phyloP scores from a whole-genome alignment of 1,140 invertebrate genomes.

The Neocloeon triangulifer region DNA sequence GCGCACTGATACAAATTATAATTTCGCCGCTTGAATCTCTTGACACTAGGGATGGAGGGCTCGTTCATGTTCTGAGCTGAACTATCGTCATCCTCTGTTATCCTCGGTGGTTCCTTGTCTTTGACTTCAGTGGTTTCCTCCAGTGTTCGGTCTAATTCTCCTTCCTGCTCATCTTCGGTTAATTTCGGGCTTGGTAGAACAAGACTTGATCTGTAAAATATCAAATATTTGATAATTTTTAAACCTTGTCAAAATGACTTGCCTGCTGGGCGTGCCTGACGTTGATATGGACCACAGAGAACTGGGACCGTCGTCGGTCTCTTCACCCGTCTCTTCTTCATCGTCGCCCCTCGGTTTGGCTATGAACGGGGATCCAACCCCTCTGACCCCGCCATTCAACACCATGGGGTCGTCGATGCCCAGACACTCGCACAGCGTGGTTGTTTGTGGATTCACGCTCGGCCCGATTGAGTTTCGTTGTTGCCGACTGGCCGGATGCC shows the following conservation, averaged over 20 bases:
- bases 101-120: not conserved
- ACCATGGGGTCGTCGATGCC: slow-evolving; percentile 50
- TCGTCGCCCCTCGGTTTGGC: slow-evolving; percentile 14
- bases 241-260: too few species aligned
- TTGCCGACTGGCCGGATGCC: slow-evolving; percentile 8
- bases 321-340: slow-evolving; percentile 9
- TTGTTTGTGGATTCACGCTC: slow-evolving; percentile 59
- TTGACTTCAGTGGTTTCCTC: slow-evolving; percentile 4
- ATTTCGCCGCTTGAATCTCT: slow-evolving; percentile 24
- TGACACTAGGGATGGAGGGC: slow-evolving; percentile 10
- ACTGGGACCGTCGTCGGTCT: slow-evolving; percentile 4
- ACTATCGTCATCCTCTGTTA: too few species aligned
- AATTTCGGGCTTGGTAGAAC: not conserved
- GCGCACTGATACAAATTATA: slow-evolving; percentile 15
- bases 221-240: slow-evolving; percentile 1
- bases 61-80: not conserved
- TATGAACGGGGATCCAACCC: too few species aligned
- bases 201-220: slow-evolving; percentile 1
- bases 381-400: too few species aligned
- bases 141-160: not conserved
- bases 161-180: not conserved
- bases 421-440: slow-evolving; percentile 53
- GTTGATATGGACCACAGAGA: slow-evolving; percentile 6
- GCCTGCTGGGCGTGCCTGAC: slow-evolving; percentile 7
- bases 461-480: slow-evolving; percentile 18